Evolutionary conservation across 2,797 vertebrate species (phyloP), one percentile per base, ranked within the genome.

Genomic region (Megaceryle alcyon): DNA sequence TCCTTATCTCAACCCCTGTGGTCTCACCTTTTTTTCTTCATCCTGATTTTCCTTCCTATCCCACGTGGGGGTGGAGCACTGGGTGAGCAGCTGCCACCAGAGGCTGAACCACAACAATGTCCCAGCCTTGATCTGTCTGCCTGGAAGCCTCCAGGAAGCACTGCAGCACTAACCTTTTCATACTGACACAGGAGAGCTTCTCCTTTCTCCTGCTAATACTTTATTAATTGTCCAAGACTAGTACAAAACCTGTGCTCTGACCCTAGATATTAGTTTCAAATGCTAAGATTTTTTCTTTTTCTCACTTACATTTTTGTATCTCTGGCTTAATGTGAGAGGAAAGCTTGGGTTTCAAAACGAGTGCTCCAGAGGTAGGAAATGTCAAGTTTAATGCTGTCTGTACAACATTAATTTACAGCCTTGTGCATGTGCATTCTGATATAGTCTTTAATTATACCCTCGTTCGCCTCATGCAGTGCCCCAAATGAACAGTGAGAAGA

Each of bases 361-460:
- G 29, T 2, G 5, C 61, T 85, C 44, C 49, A 71, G 61, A 29
- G 44, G 19, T 41, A 71, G 56, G 26, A 94, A 96, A 89, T 71
- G 44, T 68, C 79, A 91, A 44, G 60, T 61, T 91, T 94, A 90
- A 81, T 46, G 61, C 46, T 66, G 39, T 64, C 75, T 68, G 63
- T 53, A 57, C 51, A 60, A 22, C 49, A 71, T 69, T 95, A 96
- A 91, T 93, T 75, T 91, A 65, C 2, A 4, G 41, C 28, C 43
- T 63, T 79, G 43, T 88, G 59, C 88, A 48, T 81, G 57, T 90
- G 79, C 75, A 90, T 92, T 94, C 79, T 92, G 75, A 94, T 95
- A 65, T 25, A 77, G 84, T 59, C 71, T 88, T 89, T 89, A 95
- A 92, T 95, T 90, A 91, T 23, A 71, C 35, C 75, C 73, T 91